Conservation (phyloP, 1,140 invertebrate genomes). For the Trachymyrmex cornetzi region DNA sequence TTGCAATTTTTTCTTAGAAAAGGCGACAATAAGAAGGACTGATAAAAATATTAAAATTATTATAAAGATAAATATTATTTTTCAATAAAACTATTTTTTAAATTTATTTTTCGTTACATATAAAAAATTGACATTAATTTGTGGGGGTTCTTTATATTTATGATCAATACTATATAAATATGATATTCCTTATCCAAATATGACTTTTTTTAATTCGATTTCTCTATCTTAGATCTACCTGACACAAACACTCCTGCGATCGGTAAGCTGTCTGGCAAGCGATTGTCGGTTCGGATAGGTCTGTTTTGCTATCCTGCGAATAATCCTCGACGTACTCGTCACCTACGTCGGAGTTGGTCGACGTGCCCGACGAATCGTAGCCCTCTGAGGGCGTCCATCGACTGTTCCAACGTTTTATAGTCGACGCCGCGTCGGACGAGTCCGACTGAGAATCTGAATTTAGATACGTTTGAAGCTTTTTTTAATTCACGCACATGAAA, state of each 20-base stretch:
- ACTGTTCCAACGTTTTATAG: slow-evolving; percentile 81
- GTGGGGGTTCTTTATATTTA: no score
- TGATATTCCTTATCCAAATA: background rate
- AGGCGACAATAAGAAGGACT: no score
- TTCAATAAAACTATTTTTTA: no score
- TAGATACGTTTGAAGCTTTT: slow-evolving; percentile 51
- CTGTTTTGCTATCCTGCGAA: slow-evolving; percentile 40
- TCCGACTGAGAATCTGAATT: slow-evolving; percentile 81
- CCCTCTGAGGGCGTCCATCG: slow-evolving; percentile 81
- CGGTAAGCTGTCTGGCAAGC: slow-evolving; percentile 70
- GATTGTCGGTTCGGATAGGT: slow-evolving; percentile 44
- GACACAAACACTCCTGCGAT: slow-evolving; percentile 82
- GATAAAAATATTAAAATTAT: no score
- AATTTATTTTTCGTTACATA: background rate
- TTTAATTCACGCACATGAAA: slow-evolving; percentile 21
- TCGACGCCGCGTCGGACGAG: slow-evolving; percentile 81
- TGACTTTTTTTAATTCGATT: background rate
- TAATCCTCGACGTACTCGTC: slow-evolving; percentile 76
- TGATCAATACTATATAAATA: background rate
- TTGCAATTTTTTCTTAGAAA: no score
- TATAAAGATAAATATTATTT: no score
- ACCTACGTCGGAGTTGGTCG: slow-evolving; percentile 79
- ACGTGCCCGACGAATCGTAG: slow-evolving; percentile 82
- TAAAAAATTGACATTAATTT: background rate
- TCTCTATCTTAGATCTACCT: slow-evolving; percentile 72